Conservation (phyloP, 2,888 invertebrate genomes). For the Eugnorisma glareosa region DNA sequence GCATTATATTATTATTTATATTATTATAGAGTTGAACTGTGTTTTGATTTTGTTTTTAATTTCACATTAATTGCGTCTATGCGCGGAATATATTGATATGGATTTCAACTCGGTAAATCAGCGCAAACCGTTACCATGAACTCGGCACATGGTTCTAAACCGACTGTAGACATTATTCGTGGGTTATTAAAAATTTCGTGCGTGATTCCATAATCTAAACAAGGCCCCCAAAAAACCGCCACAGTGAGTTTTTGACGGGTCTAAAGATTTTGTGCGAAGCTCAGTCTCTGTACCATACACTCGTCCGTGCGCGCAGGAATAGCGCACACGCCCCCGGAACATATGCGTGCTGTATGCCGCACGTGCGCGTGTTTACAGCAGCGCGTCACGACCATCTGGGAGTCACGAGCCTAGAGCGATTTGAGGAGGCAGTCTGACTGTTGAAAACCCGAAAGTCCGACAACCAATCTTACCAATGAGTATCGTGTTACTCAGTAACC, state of each 20-base stretch:
- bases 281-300: conserved; percentile 1
- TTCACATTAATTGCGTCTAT: background rate
- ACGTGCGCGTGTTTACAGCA: conserved; percentile 64
- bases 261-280: no score
- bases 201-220: background rate
- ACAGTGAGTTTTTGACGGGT: background rate
- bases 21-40: no score
- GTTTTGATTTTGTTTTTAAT: background rate
- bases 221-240: no score
- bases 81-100: background rate
- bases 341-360: conserved; percentile 59
- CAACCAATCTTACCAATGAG: background rate
- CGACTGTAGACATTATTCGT: background rate
- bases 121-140: background rate
- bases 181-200: background rate
- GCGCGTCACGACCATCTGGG: conserved; percentile 62
- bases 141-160: background rate
- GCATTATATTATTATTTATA: no score
- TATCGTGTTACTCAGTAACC: background rate
- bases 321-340: conserved; percentile 51
- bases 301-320: conserved; percentile 41
- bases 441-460: no score
- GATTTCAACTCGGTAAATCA: background rate
- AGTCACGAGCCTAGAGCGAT: conserved; percentile 9
- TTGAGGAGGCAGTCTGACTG: conserved; percentile 34